Percentiles rank a stretch among this genome's conserved stretches.
phyloP scores from a whole-genome alignment of 2,113 vertebrate species.

The Nipponia nippon region DNA sequence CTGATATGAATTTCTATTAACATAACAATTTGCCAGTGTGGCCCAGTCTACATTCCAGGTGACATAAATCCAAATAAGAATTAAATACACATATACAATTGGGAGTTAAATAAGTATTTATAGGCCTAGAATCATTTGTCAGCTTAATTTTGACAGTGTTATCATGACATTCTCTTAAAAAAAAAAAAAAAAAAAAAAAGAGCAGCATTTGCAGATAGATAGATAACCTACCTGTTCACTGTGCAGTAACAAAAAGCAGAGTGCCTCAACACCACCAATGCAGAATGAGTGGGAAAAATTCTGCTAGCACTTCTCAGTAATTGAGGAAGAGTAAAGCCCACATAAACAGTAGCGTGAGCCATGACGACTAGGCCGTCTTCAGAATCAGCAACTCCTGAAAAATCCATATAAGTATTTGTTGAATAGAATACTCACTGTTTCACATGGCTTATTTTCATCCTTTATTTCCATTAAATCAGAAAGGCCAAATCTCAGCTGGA shows the following conservation, averaged over 20 bases:
- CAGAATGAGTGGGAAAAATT: constrained; percentile 27
- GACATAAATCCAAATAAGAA: neutral
- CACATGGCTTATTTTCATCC: neutral
- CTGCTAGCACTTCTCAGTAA: constrained; percentile 66
- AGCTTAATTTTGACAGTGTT: constrained; percentile 1
- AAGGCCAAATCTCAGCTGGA: neutral
- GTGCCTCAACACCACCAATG: neutral
- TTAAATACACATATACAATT: neutral
- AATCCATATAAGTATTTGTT: neutral
- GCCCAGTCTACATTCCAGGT: neutral
- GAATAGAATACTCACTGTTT: neutral
- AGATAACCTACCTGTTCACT: constrained; percentile 69
- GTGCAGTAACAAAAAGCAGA: constrained; percentile 46
- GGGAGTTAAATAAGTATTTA: neutral
- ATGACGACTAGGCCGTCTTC: neutral
- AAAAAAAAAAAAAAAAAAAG: neutral
- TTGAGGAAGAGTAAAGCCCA: constrained; percentile 25
- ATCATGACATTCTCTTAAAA: neutral
- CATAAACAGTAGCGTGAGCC: neutral
- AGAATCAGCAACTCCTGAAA: constrained; percentile 20
- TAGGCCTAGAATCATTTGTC: neutral
- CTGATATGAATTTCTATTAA: neutral
- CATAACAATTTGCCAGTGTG: neutral
- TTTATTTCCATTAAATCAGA: neutral
- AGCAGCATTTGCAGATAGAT: neutral